Evolutionary conservation across 2,888 invertebrate genomes (phyloP).

Genomic region (Hoplodrina ambigua): DNA sequence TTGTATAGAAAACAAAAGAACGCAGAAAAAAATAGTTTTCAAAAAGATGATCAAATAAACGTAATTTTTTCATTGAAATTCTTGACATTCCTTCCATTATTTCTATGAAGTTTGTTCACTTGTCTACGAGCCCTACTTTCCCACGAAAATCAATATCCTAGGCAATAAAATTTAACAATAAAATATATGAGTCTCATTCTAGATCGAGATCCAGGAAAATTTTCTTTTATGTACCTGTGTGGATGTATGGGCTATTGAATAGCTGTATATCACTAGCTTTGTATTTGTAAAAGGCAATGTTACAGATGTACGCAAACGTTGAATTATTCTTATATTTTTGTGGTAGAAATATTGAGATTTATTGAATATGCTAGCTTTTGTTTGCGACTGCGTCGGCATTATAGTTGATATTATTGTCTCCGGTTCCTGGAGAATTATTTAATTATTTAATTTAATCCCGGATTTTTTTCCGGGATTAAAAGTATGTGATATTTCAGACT

Average conservation of each 20-base stretch:
- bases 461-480: too few relatives aligned
- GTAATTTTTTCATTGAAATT: neutral
- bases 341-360: neutral
- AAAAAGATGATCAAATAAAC: neutral
- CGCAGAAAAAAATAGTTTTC: too few relatives aligned
- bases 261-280: conserved; percentile 9
- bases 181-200: conserved; percentile 44
- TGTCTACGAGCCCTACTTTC: conserved; percentile 2
- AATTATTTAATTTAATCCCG: too few relatives aligned
- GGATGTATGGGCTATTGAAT: conserved; percentile 12
- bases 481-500: too few relatives aligned
- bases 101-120: conserved; percentile 13
- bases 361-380: too few relatives aligned
- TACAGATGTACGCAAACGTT: neutral
- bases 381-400: too few relatives aligned
- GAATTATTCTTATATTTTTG: conserved; percentile 8
- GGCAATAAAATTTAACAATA: conserved; percentile 54
- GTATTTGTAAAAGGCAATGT: conserved; percentile 17
- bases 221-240: conserved; percentile 33
- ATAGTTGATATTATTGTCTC: too few relatives aligned
- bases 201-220: conserved; percentile 41
- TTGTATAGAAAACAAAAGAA: too few relatives aligned
- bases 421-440: too few relatives aligned
- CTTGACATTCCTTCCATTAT: neutral
- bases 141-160: conserved; percentile 35